Percentiles rank a stretch among this genome's conserved stretches.
Evolutionary conservation across 2,797 vertebrate species (phyloP).

Genomic region (Peromyscus eremicus): DNA sequence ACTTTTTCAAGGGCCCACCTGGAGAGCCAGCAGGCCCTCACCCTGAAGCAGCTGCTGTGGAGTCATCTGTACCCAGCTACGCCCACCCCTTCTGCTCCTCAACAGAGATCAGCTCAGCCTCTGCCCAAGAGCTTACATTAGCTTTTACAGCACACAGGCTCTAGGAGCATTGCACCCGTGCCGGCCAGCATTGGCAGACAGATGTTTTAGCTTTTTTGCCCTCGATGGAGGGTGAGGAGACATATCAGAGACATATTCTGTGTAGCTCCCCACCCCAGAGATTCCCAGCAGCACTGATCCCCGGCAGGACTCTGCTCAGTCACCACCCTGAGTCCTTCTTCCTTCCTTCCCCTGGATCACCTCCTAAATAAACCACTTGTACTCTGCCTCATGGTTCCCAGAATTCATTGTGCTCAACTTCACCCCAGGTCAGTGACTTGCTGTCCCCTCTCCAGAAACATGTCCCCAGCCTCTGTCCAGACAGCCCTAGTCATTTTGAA

Average conservation of each 20-base stretch:
- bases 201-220: not conserved
- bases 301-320: not conserved
- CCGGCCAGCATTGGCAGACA: not conserved
- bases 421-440: not conserved
- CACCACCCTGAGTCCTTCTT: not conserved
- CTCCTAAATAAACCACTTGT: conserved; percentile 19
- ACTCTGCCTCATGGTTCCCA: not conserved
- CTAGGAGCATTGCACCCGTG: not conserved
- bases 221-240: not conserved
- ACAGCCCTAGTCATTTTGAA: not conserved
- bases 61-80: not conserved
- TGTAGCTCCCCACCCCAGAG: not conserved
- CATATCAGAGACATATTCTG: not conserved
- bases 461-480: not conserved
- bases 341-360: not conserved
- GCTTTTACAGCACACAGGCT: not conserved
- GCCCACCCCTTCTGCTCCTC: not conserved
- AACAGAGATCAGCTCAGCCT: not conserved
- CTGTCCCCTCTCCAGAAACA: not conserved
- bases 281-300: not conserved
- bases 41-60: not conserved
- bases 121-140: not conserved
- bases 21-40: not conserved
- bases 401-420: not conserved
- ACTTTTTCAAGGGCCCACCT: not conserved